phyloP scores from a whole-genome alignment of 2,113 vertebrate species.

The Bos indicus region DNA sequence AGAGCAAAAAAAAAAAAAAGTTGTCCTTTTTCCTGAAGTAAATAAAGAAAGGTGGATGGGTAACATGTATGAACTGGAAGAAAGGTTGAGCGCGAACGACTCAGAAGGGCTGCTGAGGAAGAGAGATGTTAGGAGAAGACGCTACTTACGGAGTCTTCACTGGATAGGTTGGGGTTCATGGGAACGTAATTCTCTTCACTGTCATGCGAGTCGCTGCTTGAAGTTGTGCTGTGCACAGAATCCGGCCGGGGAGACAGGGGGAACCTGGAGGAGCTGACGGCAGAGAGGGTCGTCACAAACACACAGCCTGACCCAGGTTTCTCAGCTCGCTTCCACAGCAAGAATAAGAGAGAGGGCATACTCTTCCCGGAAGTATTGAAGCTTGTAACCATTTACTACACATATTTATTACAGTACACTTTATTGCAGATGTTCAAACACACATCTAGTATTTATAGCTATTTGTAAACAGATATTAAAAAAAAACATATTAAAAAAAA shows the following conservation, averaged over 20 bases:
- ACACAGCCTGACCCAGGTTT: not conserved
- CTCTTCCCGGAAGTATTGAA: not conserved
- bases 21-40: not conserved
- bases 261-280: constrained; percentile 95
- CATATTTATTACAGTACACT: not conserved
- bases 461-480: not conserved
- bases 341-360: constrained; percentile 33
- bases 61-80: not conserved
- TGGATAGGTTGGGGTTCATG: constrained; percentile 94
- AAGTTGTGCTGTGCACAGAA: constrained; percentile 97
- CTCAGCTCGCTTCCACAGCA: constrained; percentile 54
- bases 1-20: not conserved
- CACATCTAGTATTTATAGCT: not conserved
- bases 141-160: constrained; percentile 96
- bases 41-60: not conserved
- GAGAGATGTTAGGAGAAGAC: constrained; percentile 75
- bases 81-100: constrained; percentile 16
- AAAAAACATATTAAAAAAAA: not conserved
- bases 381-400: not conserved
- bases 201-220: constrained; percentile 98
- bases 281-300: constrained; percentile 82
- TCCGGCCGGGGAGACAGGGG: constrained; percentile 91
- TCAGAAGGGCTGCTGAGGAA: constrained; percentile 61
- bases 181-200: constrained; percentile 97
- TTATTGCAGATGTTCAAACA: not conserved